phyloP scores from a whole-genome alignment of 2,797 vertebrate species.

The Danio tinwini region DNA sequence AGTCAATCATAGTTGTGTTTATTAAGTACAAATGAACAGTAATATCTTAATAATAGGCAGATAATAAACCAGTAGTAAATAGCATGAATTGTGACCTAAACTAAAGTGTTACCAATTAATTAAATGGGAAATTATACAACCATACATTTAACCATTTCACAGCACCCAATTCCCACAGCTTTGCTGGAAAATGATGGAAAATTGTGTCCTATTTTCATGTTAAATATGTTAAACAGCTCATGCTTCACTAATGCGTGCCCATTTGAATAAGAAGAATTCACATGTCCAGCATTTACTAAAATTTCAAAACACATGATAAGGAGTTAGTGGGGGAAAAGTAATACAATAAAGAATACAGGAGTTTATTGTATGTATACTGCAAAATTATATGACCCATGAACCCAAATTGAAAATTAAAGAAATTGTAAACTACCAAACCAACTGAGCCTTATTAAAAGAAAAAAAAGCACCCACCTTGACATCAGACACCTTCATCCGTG shows the following conservation, averaged over 20 bases:
- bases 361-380: conserved; percentile 15
- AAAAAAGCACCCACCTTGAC: conserved; percentile 86
- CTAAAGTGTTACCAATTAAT: too few relatives aligned
- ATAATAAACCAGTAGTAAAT: too few relatives aligned
- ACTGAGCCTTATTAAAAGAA: background rate
- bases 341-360: too few relatives aligned
- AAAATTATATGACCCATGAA: background rate
- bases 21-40: too few relatives aligned
- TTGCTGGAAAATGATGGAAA: background rate
- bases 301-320: conserved; percentile 20
- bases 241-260: background rate
- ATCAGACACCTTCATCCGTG: conserved; percentile 96
- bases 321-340: conserved; percentile 31
- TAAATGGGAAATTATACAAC: background rate
- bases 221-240: background rate
- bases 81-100: too few relatives aligned
- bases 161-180: background rate
- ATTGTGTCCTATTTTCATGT: background rate
- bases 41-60: too few relatives aligned
- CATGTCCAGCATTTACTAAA: background rate
- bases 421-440: background rate
- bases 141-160: background rate
- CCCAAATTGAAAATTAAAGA: background rate
- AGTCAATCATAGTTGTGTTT: too few relatives aligned
- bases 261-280: background rate